Conservation (phyloP, 2,888 invertebrate genomes). For the Camponotus fellah region DNA sequence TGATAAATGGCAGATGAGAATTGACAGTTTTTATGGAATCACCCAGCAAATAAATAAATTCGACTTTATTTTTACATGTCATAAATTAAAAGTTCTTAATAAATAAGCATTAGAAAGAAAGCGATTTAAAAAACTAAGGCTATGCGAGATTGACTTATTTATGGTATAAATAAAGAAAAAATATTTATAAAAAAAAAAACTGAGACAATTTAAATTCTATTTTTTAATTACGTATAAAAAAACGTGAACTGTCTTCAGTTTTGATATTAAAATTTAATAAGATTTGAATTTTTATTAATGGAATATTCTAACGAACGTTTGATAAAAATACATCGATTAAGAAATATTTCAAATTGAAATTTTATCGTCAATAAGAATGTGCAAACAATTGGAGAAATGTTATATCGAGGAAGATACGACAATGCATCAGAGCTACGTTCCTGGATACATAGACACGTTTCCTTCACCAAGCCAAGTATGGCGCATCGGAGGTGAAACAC, state of each 20-base stretch:
- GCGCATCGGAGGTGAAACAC: constrained; percentile 46
- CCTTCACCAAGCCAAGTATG: neutral
- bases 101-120: neutral
- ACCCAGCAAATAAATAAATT: constrained; percentile 14
- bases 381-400: neutral
- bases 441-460: constrained; percentile 21
- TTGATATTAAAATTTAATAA: neutral
- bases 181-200: neutral
- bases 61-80: neutral
- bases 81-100: neutral
- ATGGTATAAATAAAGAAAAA: neutral
- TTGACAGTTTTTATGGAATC: constrained; percentile 14
- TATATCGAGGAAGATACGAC: neutral
- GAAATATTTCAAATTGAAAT: neutral
- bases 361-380: neutral
- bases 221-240: neutral
- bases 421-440: constrained; percentile 11
- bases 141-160: neutral
- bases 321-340: neutral
- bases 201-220: neutral
- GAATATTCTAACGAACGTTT: neutral
- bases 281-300: constrained; percentile 1
- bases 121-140: neutral
- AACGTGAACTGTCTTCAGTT: neutral
- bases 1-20: constrained; percentile 35